Evolutionary conservation across 2,888 invertebrate species (phyloP), one percentile per base, ranked within the genome.

Genomic region (Mesorhabditis spiculigera): DNA sequence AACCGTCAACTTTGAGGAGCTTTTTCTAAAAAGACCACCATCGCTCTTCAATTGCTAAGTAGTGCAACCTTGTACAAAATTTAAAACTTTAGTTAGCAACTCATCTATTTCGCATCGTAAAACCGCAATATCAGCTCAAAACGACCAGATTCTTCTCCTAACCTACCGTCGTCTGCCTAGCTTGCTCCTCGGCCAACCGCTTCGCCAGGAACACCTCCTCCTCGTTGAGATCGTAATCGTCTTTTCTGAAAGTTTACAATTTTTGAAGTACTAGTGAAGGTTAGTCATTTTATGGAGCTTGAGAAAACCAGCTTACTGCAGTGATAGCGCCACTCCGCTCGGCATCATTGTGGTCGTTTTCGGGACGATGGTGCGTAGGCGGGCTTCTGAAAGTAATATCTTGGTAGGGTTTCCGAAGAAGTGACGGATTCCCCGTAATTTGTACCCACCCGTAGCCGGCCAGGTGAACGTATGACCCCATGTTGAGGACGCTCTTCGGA

Each of bases 181-280:
- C 28, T 3, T 28, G 28, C 28, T 28, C 28, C 28, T 28, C 28
- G 28, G 28, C 28, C 28, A 28, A 28, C 28, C 28, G 28, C 3
- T 28, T 50, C 58, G 10, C n/a, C 58, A 50, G 3, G 8, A 50
- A 13, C n/a, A 13, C 58, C 58, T 50, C 58, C n/a, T 50, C 58
- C n/a, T 50, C 58, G n/a, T 50, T 50, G 0, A 50, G n/a, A 50
- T 50, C 58, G n/a, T 50, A 50, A 50, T 50, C 58, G 3, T 50
- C 58, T 50, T 50, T 50, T 50, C 58, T 50, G n/a, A 50, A 50
- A n/a, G n/a, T 50, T 50, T 50, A 10, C 58, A n/a, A n/a, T n/a
- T n/a, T n/a, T n/a, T n/a, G n/a, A n/a, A n/a, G n/a, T n/a, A n/a
- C n/a, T n/a, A n/a, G n/a, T n/a, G n/a, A n/a, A n/a, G n/a, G n/a